These are phyloP conservation scores for Platygyra sinensis DNA, from an alignment of 64 coral and sea anemone genomes.

Conservation along the genomic window DNA sequence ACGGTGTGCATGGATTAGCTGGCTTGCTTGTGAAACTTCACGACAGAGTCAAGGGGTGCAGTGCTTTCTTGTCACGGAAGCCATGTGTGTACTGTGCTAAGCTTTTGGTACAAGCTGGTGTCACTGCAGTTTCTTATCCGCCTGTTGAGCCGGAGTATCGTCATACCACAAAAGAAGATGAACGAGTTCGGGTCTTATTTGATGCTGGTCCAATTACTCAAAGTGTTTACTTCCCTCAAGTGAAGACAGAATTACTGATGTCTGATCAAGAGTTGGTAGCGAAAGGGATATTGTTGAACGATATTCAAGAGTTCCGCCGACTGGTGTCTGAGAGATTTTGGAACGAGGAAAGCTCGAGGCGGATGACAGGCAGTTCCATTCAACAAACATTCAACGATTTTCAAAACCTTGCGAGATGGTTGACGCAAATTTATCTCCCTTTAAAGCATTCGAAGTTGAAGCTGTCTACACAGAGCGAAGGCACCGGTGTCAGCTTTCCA, in stretches of 20 bases:
- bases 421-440: constrained; percentile 9
- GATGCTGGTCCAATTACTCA: constrained; percentile 8
- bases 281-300: background rate
- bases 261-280: background rate
- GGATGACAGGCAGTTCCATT: background rate
- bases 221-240: background rate
- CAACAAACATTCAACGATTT: background rate
- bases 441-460: constrained; percentile 1
- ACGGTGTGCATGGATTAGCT: constrained; percentile 55
- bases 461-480: background rate
- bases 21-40: constrained; percentile 37
- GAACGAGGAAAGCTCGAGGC: background rate
- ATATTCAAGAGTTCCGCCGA: background rate
- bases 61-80: constrained; percentile 36
- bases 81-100: constrained; percentile 62
- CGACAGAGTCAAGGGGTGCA: constrained; percentile 45
- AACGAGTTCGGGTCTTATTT: constrained; percentile 10
- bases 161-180: background rate
- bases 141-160: constrained; percentile 48
- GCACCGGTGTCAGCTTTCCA: background rate
- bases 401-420: constrained; percentile 27
- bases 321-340: background rate
- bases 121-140: constrained; percentile 19
- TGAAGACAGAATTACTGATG: background rate
- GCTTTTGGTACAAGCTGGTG: constrained; percentile 29